Percentiles rank a stretch among this genome's conserved stretches.
Evolutionary conservation across 2,113 vertebrate species (phyloP).

Genomic region (Circaetus gallicus): DNA sequence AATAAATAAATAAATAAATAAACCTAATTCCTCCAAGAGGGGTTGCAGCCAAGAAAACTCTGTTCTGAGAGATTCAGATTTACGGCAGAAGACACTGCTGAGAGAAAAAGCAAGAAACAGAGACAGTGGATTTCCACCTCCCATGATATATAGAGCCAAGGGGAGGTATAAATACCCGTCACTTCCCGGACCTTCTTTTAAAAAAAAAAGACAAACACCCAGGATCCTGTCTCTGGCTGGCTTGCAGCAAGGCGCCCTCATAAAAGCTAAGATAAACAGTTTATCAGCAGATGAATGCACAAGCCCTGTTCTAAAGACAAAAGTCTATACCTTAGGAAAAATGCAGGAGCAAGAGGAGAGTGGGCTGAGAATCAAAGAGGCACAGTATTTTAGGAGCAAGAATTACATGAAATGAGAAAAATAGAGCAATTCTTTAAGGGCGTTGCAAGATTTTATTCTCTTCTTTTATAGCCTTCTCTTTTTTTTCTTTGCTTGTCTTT

Average conservation of each 20-base stretch:
- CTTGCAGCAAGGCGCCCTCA: conserved; percentile 81
- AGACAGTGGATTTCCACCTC: conserved; percentile 62
- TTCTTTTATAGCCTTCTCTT: background rate
- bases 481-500: too few species aligned
- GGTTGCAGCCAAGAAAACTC: conserved; percentile 37
- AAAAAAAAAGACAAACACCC: conserved; percentile 71
- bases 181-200: conserved; percentile 36
- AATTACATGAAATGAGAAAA: conserved; percentile 26
- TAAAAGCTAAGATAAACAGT: conserved; percentile 87
- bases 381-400: background rate
- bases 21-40: background rate
- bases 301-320: conserved; percentile 70
- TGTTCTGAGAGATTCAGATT: conserved; percentile 52
- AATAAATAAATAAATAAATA: background rate
- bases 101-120: conserved; percentile 48
- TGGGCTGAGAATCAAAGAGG: background rate
- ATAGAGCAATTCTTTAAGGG: background rate
- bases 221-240: conserved; percentile 79
- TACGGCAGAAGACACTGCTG: conserved; percentile 54
- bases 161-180: conserved; percentile 66
- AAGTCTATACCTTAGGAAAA: conserved; percentile 71
- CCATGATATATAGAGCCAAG: conserved; percentile 68
- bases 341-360: background rate
- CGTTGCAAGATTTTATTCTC: background rate
- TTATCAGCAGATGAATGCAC: conserved; percentile 82